A percentile compares a stretch with the other conserved stretches of the same genome.
Evolutionary conservation across 2,797 vertebrate genomes (phyloP).

Genomic region (Cirrhinus molitorella): DNA sequence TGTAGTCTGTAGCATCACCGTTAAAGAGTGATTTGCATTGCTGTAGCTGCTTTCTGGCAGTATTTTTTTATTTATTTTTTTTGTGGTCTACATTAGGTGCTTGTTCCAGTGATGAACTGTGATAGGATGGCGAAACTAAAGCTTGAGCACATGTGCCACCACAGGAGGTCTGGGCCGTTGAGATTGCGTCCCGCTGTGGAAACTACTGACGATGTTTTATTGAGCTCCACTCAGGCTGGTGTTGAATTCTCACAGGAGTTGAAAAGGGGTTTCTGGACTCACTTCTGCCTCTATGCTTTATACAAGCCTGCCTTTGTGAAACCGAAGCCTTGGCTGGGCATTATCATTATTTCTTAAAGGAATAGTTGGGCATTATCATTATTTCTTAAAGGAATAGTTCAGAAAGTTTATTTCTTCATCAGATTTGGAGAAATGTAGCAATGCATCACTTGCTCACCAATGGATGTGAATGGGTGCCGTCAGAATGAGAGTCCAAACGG

Average conservation of each 20-base stretch:
- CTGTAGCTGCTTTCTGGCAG: neutral
- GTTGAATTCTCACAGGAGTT: slow-evolving; percentile 49
- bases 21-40: neutral
- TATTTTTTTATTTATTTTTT: neutral
- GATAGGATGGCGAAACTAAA: slow-evolving; percentile 37
- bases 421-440: too few relatives aligned
- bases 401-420: too few relatives aligned
- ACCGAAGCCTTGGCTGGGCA: neutral
- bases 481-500: too few relatives aligned
- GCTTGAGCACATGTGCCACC: slow-evolving; percentile 70
- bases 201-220: slow-evolving; percentile 71
- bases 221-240: slow-evolving; percentile 67
- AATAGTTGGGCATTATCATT: too few relatives aligned
- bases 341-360: neutral
- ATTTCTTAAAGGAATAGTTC: too few relatives aligned
- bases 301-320: slow-evolving; percentile 25
- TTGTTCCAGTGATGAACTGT: slow-evolving; percentile 5
- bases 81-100: neutral
- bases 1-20: neutral
- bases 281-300: slow-evolving; percentile 21
- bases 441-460: too few relatives aligned
- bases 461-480: too few relatives aligned
- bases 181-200: slow-evolving; percentile 69
- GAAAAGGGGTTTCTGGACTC: neutral
- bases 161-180: slow-evolving; percentile 56